These are phyloP conservation scores for Hydriomena furcata DNA, from an alignment of 2,888 invertebrate genomes.

Conservation along the genomic window DNA sequence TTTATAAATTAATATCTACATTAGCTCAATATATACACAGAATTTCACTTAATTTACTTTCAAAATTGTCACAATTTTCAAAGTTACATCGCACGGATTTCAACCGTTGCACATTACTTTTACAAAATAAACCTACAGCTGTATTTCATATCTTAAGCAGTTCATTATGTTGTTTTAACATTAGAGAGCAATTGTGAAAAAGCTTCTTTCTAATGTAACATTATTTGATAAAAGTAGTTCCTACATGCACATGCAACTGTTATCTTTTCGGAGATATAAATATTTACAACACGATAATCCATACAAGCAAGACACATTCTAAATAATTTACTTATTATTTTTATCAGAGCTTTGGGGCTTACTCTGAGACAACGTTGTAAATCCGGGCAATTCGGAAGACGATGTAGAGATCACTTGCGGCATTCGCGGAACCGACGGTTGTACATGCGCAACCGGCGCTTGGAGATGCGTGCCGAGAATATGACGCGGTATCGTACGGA, in stretches of 20 bases:
- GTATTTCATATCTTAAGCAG: background rate
- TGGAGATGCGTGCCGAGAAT: constrained; percentile 13
- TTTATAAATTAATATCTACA: too few species aligned
- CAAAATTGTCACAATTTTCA: too few species aligned
- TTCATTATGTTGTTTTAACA: background rate
- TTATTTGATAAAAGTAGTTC: background rate
- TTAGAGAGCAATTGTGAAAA: constrained; percentile 14
- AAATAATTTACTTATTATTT: background rate
- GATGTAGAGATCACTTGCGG: constrained; percentile 12
- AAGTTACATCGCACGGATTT: too few species aligned
- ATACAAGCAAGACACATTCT: background rate
- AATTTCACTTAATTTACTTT: too few species aligned
- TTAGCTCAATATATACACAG: too few species aligned
- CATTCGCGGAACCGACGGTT: background rate
- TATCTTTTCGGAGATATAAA: too few species aligned
- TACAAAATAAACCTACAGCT: too few species aligned
- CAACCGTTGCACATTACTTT: too few species aligned
- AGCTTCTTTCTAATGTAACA: background rate
- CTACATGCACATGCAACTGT: background rate
- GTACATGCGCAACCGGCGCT: background rate
- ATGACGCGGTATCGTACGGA: constrained; percentile 25
- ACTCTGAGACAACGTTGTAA: constrained; percentile 8
- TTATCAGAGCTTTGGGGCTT: constrained; percentile 10
- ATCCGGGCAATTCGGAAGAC: constrained; percentile 5
- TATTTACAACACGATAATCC: constrained; percentile 1